These are phyloP conservation scores for Arctocebus calabarensis DNA, from an alignment of 2,797 vertebrate species.

Conservation along the genomic window DNA sequence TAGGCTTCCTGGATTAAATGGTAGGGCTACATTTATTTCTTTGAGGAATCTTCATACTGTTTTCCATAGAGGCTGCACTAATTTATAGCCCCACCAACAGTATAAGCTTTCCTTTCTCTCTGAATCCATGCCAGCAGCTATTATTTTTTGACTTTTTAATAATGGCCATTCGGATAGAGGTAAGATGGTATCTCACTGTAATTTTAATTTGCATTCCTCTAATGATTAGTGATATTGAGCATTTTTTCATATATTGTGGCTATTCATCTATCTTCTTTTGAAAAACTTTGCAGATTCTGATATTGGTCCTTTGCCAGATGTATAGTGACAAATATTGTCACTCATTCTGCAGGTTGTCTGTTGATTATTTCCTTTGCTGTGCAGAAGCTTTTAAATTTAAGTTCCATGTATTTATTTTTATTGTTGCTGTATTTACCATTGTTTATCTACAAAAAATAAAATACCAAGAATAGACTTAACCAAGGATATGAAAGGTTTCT, in stretches of 20 bases:
- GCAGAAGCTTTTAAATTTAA: too few relatives aligned
- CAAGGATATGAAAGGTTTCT: background rate
- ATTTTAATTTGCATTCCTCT: background rate
- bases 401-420: too few relatives aligned
- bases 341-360: too few relatives aligned
- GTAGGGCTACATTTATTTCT: background rate
- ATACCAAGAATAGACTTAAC: background rate
- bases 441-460: too few relatives aligned
- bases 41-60: background rate
- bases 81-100: background rate
- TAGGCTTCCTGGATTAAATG: background rate
- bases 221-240: background rate
- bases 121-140: background rate
- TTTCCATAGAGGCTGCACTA: background rate
- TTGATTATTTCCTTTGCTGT: too few relatives aligned
- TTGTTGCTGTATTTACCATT: too few relatives aligned
- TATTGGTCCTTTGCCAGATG: too few relatives aligned
- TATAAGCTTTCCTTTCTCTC: background rate
- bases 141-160: background rate
- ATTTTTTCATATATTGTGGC: background rate
- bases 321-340: too few relatives aligned
- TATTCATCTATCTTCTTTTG: background rate
- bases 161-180: background rate
- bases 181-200: background rate
- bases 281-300: too few relatives aligned